phyloP scores from a whole-genome alignment of 2,113 vertebrate genomes.

The human (Homo sapiens) region DNA sequence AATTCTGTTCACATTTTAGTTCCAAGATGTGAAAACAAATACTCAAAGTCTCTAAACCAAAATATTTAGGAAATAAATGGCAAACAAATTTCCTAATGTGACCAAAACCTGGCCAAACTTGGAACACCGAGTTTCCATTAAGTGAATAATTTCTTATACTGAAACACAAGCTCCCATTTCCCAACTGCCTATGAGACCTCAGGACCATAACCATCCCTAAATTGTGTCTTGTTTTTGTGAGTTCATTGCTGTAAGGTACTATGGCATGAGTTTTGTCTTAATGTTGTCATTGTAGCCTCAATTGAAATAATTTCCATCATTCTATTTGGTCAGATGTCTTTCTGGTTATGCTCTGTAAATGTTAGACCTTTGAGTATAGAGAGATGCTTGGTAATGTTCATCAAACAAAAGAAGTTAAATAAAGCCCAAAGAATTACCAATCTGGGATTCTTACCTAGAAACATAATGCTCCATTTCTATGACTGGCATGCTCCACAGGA shows the following conservation, averaged over 20 bases:
- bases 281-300: background rate
- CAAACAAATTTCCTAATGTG: background rate
- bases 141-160: background rate
- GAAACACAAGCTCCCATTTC: conserved; percentile 5
- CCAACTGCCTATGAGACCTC: background rate
- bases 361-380: conserved; percentile 8
- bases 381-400: background rate
- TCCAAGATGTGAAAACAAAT: background rate
- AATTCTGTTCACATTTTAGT: background rate
- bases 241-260: background rate
- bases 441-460: conserved; percentile 48
- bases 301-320: background rate
- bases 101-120: background rate
- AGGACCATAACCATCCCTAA: background rate
- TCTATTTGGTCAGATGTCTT: background rate
- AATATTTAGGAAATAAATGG: background rate
- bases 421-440: background rate
- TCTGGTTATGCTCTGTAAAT: background rate
- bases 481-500: conserved; percentile 9
- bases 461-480: background rate
- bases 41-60: background rate
- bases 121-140: background rate
- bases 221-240: background rate
- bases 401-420: conserved; percentile 38
- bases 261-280: background rate